phyloP scores from a whole-genome alignment of 2,888 invertebrate genomes.

The Salpingus planirostris region DNA sequence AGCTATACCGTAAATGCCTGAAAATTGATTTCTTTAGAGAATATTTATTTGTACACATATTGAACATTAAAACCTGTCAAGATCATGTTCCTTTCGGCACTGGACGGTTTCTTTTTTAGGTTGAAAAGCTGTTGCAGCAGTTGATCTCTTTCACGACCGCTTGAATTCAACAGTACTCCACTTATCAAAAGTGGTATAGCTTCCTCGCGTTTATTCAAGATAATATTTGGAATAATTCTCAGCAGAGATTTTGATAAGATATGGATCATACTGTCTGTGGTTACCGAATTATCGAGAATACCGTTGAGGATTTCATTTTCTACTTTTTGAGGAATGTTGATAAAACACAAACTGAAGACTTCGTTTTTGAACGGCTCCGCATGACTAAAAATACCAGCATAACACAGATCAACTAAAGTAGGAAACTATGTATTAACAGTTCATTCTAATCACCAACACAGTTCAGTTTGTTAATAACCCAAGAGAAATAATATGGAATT shows the following conservation, averaged over 20 bases:
- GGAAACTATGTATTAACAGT: too few relatives aligned
- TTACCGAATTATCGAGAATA: constrained; percentile 35
- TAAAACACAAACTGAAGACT: constrained; percentile 44
- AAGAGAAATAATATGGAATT: too few relatives aligned
- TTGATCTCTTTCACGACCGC: constrained; percentile 50
- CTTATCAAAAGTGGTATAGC: constrained; percentile 56
- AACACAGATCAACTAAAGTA: too few relatives aligned
- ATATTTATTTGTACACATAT: too few relatives aligned
- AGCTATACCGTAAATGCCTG: constrained; percentile 43
- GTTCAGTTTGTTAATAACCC: too few relatives aligned
- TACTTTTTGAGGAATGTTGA: constrained; percentile 35
- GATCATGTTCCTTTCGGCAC: constrained; percentile 53
- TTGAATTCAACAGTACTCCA: constrained; percentile 52
- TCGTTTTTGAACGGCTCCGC: constrained; percentile 50
- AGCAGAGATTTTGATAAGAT: constrained; percentile 50
- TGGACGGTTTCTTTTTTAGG: constrained; percentile 60
- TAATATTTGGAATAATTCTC: constrained; percentile 58
- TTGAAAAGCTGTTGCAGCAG: constrained; percentile 59
- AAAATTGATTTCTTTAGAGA: too few relatives aligned
- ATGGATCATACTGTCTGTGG: constrained; percentile 41
- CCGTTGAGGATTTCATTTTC: constrained; percentile 35
- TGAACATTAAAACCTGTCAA: constrained; percentile 40
- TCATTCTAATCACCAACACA: too few relatives aligned
- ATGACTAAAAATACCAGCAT: too few relatives aligned
- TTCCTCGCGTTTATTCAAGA: constrained; percentile 60